Evolutionary conservation across 2,797 vertebrate species (phyloP).

Genomic region (Mormyrops attenuatus): DNA sequence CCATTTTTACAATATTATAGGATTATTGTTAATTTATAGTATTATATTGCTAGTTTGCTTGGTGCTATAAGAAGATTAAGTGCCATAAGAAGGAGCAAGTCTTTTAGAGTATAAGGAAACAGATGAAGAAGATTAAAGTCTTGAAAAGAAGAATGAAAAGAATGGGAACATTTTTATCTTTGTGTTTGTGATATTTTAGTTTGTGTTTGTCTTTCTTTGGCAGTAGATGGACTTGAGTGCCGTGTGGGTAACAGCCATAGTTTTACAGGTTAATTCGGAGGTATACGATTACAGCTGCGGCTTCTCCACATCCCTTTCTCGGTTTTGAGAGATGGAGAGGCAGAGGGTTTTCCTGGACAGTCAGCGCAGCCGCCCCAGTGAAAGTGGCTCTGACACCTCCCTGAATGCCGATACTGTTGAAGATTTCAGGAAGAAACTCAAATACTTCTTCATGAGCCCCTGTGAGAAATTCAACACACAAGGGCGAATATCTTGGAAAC

Average conservation of each 20-base stretch:
- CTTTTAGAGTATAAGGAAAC: background rate
- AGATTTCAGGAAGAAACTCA: conserved; percentile 80
- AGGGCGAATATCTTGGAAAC: conserved; percentile 90
- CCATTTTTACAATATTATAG: background rate
- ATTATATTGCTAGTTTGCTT: background rate
- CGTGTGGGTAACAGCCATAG: background rate
- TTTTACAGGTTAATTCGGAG: background rate
- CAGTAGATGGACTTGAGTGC: background rate
- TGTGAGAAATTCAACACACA: conserved; percentile 89
- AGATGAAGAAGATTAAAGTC: background rate
- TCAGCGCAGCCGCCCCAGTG: conserved; percentile 34
- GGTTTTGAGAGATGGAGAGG: conserved; percentile 20
- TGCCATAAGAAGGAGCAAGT: background rate
- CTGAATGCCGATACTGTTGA: conserved; percentile 58
- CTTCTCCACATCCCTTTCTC: background rate
- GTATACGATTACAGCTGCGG: too few species aligned
- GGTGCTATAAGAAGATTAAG: background rate
- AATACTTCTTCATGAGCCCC: conserved; percentile 96
- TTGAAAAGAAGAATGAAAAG: conserved; percentile 2
- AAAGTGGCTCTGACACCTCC: conserved; percentile 29
- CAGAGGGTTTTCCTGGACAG: background rate
- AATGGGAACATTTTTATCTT: background rate
- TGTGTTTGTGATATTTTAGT: background rate
- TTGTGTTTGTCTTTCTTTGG: background rate
- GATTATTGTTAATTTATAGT: background rate